Base-by-base conservation (phyloP, 1,140 invertebrate genomes). In the Lithobius niger region DNA sequence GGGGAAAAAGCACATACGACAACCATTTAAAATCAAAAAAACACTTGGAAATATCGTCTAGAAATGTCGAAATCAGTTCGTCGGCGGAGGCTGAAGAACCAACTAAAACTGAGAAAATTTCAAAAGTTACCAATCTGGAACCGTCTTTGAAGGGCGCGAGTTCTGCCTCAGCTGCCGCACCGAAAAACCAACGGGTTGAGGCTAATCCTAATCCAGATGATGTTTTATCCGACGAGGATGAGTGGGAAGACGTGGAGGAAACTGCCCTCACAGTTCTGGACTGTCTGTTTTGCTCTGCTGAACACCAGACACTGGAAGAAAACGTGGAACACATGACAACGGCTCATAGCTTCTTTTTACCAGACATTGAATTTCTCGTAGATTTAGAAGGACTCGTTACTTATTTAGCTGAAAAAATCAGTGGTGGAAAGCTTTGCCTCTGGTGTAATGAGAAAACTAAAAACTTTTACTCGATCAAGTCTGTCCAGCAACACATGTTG, bases 1-100 rank as follows among this genome's bases (percentile, higher is more conserved):
- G 75, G 48, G 82, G 79, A 21, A 71, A 81, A 60, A 94, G 94
- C 68, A 82, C 94, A 0, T 89, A 82, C 68, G 79, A 83, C 16
- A 96, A 94, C 74, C 96, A 99, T 71, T 64, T 90, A 6, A 79
- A 87, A 57, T 97, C 92, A 21, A 97, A 94, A 65, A 95, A 93
- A 65, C 96, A 99, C 66, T 86, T 84, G 65, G 79, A 87, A 6
- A 73, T 24, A 54, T 16, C 31, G 54, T 4, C 18, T 15, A 28
- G 13, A 15, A 16, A 27, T 6, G 16, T 31, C 15, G 26, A 24
- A 24, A 44, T 27, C 36, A 15, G 26, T n/a, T n/a, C n/a, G n/a
- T n/a, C n/a, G n/a, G n/a, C n/a, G n/a, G n/a, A n/a, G n/a, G n/a
- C n/a, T n/a, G n/a, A n/a, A n/a, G n/a, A n/a, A n/a, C n/a, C n/a